Percentiles rank a stretch among this genome's conserved stretches.
Evolutionary conservation across 1,140 invertebrate genomes (phyloP).

Genomic region (Heterodera carotae): DNA sequence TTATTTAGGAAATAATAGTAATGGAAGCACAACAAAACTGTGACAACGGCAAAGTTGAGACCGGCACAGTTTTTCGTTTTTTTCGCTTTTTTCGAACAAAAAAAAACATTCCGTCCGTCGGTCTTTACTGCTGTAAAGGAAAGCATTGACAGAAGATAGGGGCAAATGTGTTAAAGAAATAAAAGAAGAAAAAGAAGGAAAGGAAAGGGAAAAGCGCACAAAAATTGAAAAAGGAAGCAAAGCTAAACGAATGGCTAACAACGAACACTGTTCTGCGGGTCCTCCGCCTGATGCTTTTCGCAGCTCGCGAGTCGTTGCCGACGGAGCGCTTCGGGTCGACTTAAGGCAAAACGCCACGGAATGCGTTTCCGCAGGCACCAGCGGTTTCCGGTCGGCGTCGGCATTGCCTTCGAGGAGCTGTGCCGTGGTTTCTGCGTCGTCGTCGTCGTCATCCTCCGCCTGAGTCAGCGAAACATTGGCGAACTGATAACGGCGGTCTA

Average conservation of each 20-base stretch:
- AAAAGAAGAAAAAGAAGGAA: constrained; percentile 24
- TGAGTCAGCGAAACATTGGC: constrained; percentile 9
- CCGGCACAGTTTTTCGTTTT: no score
- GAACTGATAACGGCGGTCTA: constrained; percentile 17
- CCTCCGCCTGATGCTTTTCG: constrained; percentile 41
- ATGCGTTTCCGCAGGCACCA: background rate
- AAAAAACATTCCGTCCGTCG: no score
- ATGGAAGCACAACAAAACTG: no score
- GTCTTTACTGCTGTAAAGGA: no score
- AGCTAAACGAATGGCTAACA: constrained; percentile 21
- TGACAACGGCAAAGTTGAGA: no score
- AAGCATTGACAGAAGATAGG: constrained; percentile 23
- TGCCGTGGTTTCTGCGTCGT: background rate
- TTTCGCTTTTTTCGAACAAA: no score
- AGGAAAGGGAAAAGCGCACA: constrained; percentile 15
- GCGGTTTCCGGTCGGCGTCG: constrained; percentile 1
- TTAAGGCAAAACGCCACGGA: background rate
- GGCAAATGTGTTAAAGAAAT: constrained; percentile 26
- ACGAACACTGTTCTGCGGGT: constrained; percentile 23
- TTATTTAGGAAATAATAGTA: no score
- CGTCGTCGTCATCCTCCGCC: constrained; percentile 1
- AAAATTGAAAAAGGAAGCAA: background rate
- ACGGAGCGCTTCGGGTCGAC: constrained; percentile 30
- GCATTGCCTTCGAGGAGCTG: background rate
- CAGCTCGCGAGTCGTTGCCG: constrained; percentile 22